Evolutionary conservation across 2,888 invertebrate genomes (phyloP).

Genomic region (Drosophila meridionalis): DNA sequence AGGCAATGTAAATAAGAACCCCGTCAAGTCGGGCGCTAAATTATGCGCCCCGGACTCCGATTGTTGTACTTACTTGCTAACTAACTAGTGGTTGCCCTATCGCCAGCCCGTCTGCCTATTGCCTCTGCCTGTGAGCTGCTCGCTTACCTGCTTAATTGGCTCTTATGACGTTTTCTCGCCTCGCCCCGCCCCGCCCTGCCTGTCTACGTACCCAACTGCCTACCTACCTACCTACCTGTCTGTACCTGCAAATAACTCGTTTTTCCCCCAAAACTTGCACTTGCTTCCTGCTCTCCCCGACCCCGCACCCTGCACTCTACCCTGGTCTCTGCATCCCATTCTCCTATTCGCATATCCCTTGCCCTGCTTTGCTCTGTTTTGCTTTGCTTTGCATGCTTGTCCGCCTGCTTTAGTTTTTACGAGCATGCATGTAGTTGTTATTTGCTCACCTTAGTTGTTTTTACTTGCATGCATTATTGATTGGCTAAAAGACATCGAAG

Average conservation of each 20-base stretch:
- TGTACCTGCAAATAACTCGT: conserved; percentile 59
- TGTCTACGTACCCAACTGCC: conserved; percentile 1
- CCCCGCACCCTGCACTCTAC: conserved; percentile 1
- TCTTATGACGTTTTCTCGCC: conserved; percentile 80
- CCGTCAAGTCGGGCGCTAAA: conserved; percentile 62
- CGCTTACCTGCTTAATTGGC: conserved; percentile 78
- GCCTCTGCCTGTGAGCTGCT: conserved; percentile 47
- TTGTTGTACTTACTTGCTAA: conserved; percentile 8
- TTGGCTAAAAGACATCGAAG: conserved; percentile 41
- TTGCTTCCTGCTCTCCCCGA: conserved; percentile 28
- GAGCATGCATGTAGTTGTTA: conserved; percentile 28
- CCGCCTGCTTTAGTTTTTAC: conserved; percentile 37
- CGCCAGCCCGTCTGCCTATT: conserved; percentile 40
- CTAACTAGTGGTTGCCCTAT: conserved; percentile 37
- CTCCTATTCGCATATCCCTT: conserved; percentile 16
- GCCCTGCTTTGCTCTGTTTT: conserved; percentile 23
- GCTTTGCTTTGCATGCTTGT: conserved; percentile 65
- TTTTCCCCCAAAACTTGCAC: conserved; percentile 62
- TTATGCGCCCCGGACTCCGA: conserved; percentile 49
- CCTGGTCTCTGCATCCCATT: neutral
- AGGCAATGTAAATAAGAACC: conserved; percentile 71
- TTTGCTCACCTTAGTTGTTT: conserved; percentile 25
- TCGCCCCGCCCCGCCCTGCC: conserved; percentile 42
- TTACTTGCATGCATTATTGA: conserved; percentile 75
- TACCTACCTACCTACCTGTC: conserved; percentile 25